Base-by-base conservation (phyloP, 1,140 invertebrate species). In the Ctenoplectra terminalis region DNA sequence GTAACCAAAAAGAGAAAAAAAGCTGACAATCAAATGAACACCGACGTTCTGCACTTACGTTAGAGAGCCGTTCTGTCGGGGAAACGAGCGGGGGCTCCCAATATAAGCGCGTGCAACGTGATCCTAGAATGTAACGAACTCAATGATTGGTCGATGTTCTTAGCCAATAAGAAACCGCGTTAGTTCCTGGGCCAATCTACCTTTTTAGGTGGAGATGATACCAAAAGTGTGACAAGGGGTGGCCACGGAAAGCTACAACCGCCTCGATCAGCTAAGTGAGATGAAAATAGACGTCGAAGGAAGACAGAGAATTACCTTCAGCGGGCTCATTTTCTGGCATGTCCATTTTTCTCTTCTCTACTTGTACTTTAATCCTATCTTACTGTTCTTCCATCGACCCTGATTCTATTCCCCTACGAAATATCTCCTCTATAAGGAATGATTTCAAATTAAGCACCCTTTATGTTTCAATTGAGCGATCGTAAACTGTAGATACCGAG, bases 1-100 rank as follows among this genome's bases (percentile, higher is more conserved):
- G 56, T 71, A 50, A 60, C 83, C 50, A 52, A 60, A 70, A 61
- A 87, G 74, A 78, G 72, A 75, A 81, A 76, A 84, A 60, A 81
- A 85, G 52, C 79, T 37, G 61, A 71, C 70, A 71, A 92, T 89
- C 40, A 37, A 77, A 81, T 63, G 71, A 60, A 61, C 67, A 73
- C 71, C 92, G 92, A 94, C 92, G 92, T 94, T 93, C 90, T 94
- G 92, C 95, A 96, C 96, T 96, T 96, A 97, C 96, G 97, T 97
- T 97, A 96, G 96, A 97, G 97, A 97, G 97, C 96, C 97, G 97
- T 97, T 97, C 97, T 98, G 97, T 96, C 96, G 95, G 95, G 95
- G 94, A 94, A 94, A 95, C 94, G 94, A 95, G 94, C 94, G 92
- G 94, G 92, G 93, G 91, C 94, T 94, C 95, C 95, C 94, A 95